These are phyloP conservation scores for Zelleria hepariella DNA, from an alignment of 2,888 invertebrate species.

Conservation along the genomic window DNA sequence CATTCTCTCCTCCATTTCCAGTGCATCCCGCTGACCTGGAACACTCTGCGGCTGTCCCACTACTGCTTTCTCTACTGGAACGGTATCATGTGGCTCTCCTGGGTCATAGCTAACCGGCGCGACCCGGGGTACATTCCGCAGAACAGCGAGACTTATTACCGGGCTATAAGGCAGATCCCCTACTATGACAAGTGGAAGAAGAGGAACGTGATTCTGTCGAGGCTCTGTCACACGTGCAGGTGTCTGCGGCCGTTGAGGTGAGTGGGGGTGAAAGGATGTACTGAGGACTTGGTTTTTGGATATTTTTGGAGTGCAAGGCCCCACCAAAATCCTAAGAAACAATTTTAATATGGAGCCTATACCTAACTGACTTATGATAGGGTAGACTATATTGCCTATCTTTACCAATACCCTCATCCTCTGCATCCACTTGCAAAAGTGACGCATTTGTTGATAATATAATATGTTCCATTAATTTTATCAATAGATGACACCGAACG, in stretches of 20 bases:
- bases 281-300: too few relatives aligned
- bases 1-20: constrained; percentile 56
- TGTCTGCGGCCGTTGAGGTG: constrained; percentile 85
- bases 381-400: background rate
- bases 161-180: constrained; percentile 92
- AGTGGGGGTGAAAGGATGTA: background rate
- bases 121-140: constrained; percentile 92
- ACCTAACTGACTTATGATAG: background rate
- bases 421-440: too few relatives aligned
- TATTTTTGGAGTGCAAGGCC: too few relatives aligned
- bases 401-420: background rate
- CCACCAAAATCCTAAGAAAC: too few relatives aligned
- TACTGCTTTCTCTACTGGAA: constrained; percentile 94
- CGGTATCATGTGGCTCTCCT: constrained; percentile 92
- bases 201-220: constrained; percentile 82
- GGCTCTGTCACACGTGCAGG: constrained; percentile 92
- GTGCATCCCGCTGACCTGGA: constrained; percentile 93
- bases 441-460: too few relatives aligned
- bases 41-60: constrained; percentile 86
- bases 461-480: too few relatives aligned
- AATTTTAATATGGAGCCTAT: background rate
- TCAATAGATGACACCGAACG: too few relatives aligned
- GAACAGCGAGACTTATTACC: constrained; percentile 91
- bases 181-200: constrained; percentile 95
- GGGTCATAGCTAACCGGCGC: constrained; percentile 89